These are phyloP conservation scores for Neomonachus schauinslandi DNA, from an alignment of 2,113 vertebrate species.

Conservation along the genomic window DNA sequence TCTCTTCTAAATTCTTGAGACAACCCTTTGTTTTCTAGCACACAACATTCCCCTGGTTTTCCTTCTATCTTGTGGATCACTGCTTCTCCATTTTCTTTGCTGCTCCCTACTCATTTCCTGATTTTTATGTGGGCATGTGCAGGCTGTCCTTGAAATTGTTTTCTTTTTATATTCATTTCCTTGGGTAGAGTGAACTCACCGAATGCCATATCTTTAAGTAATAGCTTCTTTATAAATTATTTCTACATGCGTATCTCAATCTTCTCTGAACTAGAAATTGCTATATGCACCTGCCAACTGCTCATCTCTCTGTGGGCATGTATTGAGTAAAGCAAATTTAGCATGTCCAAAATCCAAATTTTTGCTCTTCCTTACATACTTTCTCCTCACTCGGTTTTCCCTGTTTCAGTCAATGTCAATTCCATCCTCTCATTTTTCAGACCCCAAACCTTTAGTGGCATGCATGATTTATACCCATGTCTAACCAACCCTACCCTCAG, in stretches of 20 bases:
- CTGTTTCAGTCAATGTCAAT: not conserved
- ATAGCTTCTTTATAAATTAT: not conserved
- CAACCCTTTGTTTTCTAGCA: not conserved
- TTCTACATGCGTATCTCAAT: not conserved
- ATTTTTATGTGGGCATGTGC: not conserved
- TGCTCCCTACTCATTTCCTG: not conserved
- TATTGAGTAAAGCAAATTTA: not conserved
- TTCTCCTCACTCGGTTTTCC: not conserved
- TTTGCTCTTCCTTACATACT: not conserved
- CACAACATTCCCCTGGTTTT: not conserved
- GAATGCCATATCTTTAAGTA: not conserved
- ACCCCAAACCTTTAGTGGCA: too few species aligned
- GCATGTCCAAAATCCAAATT: too few species aligned
- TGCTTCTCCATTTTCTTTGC: not conserved
- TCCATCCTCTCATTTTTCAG: not conserved
- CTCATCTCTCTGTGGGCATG: not conserved
- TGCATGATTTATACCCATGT: not conserved
- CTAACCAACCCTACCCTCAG: not conserved
- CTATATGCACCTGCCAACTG: not conserved
- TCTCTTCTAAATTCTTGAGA: not conserved
- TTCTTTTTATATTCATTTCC: not conserved
- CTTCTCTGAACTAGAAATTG: not conserved
- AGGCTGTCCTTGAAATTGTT: not conserved
- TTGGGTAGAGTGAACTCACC: not conserved
- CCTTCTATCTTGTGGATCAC: not conserved